Evolutionary conservation across 2,113 vertebrate genomes (phyloP).

Genomic region (Eudyptes chrysolophus): DNA sequence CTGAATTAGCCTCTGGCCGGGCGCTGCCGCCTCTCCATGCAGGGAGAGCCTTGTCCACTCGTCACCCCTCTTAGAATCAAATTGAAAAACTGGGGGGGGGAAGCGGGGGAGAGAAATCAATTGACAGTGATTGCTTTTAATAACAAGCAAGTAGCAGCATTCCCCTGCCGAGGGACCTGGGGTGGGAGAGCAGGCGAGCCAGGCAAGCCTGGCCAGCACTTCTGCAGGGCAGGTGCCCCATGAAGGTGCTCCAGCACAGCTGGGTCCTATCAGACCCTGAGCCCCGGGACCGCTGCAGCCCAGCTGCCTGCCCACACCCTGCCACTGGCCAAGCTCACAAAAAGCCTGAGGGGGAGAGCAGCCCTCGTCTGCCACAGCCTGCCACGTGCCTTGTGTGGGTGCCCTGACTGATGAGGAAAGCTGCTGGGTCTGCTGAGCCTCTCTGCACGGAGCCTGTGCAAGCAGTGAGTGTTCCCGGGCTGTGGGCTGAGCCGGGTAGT

Average conservation of each 20-base stretch:
- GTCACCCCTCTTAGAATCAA: background rate
- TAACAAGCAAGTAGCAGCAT: background rate
- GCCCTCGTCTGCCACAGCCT: too few relatives aligned
- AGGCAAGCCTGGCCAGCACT: background rate
- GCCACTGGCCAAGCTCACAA: background rate
- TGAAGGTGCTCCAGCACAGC: background rate
- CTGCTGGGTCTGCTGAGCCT: background rate
- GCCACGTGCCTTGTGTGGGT: accelerated
- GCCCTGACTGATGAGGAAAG: background rate
- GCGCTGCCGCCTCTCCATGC: background rate
- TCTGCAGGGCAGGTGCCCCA: background rate
- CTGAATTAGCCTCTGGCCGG: background rate
- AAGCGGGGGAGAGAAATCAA: background rate
- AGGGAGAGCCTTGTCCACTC: background rate
- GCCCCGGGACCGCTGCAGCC: background rate
- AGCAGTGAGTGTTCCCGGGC: background rate
- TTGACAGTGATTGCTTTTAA: background rate
- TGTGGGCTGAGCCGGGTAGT: background rate
- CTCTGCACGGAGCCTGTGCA: accelerated
- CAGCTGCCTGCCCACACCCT: background rate
- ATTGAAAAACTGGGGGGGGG: background rate
- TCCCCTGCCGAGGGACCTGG: background rate
- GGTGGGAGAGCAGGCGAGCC: background rate
- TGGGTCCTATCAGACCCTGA: background rate
- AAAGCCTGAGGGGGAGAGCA: background rate